Conservation (phyloP, 2,113 vertebrate species). For the Larimichthys crocea region DNA sequence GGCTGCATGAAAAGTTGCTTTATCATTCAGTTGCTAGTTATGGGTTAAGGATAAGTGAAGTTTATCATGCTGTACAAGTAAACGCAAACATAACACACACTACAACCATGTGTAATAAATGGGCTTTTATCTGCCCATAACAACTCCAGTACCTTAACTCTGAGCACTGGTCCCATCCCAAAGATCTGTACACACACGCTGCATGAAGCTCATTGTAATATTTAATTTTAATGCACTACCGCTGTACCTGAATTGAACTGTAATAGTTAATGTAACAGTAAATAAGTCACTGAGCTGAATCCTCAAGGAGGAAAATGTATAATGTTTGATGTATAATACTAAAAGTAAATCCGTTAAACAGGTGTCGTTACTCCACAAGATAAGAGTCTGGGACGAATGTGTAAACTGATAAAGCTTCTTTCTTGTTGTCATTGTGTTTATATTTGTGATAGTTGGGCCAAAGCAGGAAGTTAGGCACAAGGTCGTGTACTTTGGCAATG, state of each 20-base stretch:
- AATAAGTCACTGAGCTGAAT: not conserved
- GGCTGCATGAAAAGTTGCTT: not conserved
- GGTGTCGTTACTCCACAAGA: too few relatives aligned
- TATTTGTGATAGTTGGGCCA: constrained; percentile 32
- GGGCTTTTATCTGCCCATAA: too few relatives aligned
- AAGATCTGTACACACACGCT: not conserved
- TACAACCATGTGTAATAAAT: too few relatives aligned
- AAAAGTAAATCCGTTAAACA: too few relatives aligned
- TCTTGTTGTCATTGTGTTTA: constrained; percentile 47
- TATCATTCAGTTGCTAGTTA: not conserved
- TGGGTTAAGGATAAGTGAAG: too few relatives aligned
- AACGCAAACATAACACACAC: too few relatives aligned
- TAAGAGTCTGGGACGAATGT: too few relatives aligned
- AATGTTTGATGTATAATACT: too few relatives aligned
- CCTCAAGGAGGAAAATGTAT: not conserved
- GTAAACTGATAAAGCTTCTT: constrained; percentile 6
- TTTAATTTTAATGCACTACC: not conserved
- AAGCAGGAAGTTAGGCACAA: constrained; percentile 41
- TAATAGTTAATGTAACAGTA: too few relatives aligned
- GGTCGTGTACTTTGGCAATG: constrained; percentile 33
- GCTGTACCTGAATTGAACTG: not conserved
- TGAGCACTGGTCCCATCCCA: too few relatives aligned
- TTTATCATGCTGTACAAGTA: too few relatives aligned
- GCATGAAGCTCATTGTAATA: not conserved
- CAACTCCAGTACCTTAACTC: not conserved